Evolutionary conservation across 2,797 vertebrate genomes (phyloP), one percentile per base, ranked within the genome.

Genomic region (Xenopus petersii): DNA sequence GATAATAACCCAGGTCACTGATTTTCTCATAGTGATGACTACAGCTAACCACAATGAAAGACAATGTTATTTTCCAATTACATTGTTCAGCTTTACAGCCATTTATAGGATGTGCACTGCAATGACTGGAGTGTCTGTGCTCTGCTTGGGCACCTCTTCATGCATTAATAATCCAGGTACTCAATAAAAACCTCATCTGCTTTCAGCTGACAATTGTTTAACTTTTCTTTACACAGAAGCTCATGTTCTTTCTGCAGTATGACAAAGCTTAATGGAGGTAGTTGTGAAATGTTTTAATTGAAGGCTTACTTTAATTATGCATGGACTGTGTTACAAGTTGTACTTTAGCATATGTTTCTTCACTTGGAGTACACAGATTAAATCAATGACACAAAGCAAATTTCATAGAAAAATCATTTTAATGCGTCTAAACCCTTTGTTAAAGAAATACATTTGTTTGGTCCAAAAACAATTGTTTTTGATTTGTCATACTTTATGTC

Each of bases 111-210:
- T 74, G 71, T 84, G 80, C 73, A 81, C 73, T 71, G 82, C 80
- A 81, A 81, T 30, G 80, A 77, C 79, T 79, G 71, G 80, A 66
- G 80, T 83, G 80, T 69, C 64, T 64, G 47, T 61, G 70, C 80
- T 83, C 64, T 81, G 84, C 84, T 56, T 81, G 67, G 81, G 67
- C 81, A 79, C 77, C 49, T 79, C 76, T 61, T 83, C 83, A 83
- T 81, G 81, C 83, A 84, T 86, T 82, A 86, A 82, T 87, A 84
- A 89, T 80, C 73, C 49, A 67, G 63, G 77, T 59, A 81, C 83
- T 84, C 86, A 81, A 80, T 79, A 81, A 82, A 83, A 80, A 77
- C 79, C 80, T 86, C 81, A 51, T 84, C 75, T 80, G 59, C 81
- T 84, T 85, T 80, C 88, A 70, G 67, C 77, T 79, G 79, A 83